Percentiles rank a stretch among this genome's conserved stretches.
phyloP scores from a whole-genome alignment of 2,797 vertebrate genomes.

The Phrynocephalus forsythii region DNA sequence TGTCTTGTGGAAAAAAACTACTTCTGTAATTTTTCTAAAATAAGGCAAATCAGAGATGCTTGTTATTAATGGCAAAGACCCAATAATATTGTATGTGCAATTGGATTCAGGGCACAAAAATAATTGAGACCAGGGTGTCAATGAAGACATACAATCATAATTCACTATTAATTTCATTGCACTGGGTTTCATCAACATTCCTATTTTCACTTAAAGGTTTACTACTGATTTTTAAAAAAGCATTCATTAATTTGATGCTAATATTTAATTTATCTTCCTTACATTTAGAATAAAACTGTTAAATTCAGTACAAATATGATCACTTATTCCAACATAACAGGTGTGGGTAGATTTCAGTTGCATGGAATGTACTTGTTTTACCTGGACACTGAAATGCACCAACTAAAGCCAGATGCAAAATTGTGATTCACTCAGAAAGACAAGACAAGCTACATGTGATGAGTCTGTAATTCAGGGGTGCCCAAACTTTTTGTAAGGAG shows the following conservation, averaged over 20 bases:
- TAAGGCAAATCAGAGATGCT: background rate
- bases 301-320: background rate
- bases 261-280: background rate
- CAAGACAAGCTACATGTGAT: no score
- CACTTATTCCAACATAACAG: background rate
- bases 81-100: background rate
- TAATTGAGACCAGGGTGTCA: background rate
- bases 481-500: no score
- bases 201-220: background rate
- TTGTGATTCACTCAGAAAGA: background rate
- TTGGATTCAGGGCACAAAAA: background rate
- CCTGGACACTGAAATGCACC: background rate
- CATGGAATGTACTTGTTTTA: background rate
- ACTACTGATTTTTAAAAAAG: background rate
- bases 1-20: no score
- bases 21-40: background rate
- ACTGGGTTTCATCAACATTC: background rate
- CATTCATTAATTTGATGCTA: background rate
- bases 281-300: constrained; percentile 6
- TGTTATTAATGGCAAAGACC: background rate
- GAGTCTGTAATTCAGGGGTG: no score
- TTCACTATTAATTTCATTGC: background rate
- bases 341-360: background rate
- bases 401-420: background rate
- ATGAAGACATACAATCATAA: background rate